These are phyloP conservation scores for Aphis craccivora DNA, from an alignment of 1,140 invertebrate genomes.

Conservation along the genomic window DNA sequence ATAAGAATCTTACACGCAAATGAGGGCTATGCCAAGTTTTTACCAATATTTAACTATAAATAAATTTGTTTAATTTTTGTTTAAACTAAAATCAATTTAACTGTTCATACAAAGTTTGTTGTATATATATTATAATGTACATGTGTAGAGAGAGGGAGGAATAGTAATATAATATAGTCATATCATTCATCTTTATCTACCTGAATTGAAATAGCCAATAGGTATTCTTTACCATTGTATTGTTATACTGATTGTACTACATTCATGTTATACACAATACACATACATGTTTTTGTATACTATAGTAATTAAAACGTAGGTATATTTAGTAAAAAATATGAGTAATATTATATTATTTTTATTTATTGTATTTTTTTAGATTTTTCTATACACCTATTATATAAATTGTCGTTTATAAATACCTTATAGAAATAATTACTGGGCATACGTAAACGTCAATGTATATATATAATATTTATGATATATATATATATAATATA, in stretches of 20 bases:
- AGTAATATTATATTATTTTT: no score
- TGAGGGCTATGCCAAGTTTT: background rate
- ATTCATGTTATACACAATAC: no score
- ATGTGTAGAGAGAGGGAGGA: background rate
- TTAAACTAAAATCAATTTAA: background rate
- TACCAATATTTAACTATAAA: background rate
- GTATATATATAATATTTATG: background rate
- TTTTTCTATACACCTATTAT: no score
- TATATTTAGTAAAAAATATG: no score
- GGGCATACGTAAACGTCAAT: background rate
- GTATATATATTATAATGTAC: background rate
- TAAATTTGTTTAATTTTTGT: background rate
- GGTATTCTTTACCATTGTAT: background rate
- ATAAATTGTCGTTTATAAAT: no score
- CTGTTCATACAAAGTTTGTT: background rate
- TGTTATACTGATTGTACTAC: background rate
- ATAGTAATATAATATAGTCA: background rate
- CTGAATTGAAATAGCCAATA: no score
- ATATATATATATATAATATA: no score
- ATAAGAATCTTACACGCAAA: background rate
- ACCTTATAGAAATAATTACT: background rate
- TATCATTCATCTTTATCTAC: no score
- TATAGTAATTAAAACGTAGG: no score
- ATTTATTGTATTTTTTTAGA: no score
- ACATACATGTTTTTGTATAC: no score